Conservation (phyloP, 2,113 vertebrate genomes). For the Erythrolamprus reginae region DNA sequence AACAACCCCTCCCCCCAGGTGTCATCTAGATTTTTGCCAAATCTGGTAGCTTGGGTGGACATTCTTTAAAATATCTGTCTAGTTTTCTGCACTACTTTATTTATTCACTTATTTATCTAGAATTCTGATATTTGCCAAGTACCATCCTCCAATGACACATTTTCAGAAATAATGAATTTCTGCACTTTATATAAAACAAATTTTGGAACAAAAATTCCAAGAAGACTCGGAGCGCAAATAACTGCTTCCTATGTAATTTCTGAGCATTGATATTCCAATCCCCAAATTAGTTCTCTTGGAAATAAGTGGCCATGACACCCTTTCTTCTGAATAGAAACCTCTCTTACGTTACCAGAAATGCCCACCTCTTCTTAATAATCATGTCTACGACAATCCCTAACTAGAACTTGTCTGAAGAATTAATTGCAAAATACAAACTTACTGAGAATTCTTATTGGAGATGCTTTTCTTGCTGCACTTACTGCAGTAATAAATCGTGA, state of each 20-base stretch:
- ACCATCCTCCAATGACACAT: not conserved
- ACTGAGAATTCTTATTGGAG: constrained; percentile 82
- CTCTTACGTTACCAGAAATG: not conserved
- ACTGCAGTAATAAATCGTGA: constrained; percentile 81
- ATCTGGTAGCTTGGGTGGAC: not conserved
- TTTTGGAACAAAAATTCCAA: not conserved
- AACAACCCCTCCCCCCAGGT: not conserved
- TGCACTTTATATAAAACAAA: not conserved
- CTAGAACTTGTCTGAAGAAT: not conserved
- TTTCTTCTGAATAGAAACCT: not conserved
- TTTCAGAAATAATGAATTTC: not conserved
- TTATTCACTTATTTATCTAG: not conserved
- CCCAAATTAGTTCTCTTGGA: not conserved
- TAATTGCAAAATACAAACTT: constrained; percentile 55
- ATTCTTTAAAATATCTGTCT: not conserved
- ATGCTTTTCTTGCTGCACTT: constrained; percentile 79
- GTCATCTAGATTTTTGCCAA: not conserved
- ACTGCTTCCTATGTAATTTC: not conserved
- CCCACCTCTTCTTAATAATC: not conserved
- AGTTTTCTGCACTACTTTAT: not conserved
- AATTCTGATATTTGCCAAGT: not conserved
- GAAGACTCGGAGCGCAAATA: not conserved
- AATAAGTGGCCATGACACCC: not conserved
- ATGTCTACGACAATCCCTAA: not conserved
- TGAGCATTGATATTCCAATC: not conserved